Percentiles rank a stretch among this genome's conserved stretches.
Conservation (phyloP, 2,797 vertebrate genomes). For the Sandelia bainsii region DNA sequence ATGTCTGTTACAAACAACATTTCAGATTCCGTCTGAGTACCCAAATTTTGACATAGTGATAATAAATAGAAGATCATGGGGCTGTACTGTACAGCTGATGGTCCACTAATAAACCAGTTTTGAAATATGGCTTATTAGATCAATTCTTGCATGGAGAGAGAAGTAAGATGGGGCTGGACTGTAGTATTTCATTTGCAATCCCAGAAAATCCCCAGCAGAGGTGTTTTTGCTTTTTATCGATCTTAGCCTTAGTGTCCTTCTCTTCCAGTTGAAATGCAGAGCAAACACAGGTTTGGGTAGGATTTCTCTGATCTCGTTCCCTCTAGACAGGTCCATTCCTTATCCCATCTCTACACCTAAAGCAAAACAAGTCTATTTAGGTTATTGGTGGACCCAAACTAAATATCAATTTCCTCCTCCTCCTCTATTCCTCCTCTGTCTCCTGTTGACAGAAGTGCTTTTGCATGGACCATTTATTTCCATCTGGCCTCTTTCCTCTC, state of each 20-base stretch:
- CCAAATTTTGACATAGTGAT: too few species aligned
- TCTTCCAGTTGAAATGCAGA: conserved; percentile 22
- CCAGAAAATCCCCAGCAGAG: conserved; percentile 31
- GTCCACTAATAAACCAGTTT: not conserved
- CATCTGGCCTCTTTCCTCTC: conserved; percentile 50
- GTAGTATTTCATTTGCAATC: conserved; percentile 35
- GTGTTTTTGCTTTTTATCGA: conserved; percentile 34
- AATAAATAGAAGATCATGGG: not conserved
- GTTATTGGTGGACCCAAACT: conserved; percentile 57
- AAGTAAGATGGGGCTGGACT: not conserved
- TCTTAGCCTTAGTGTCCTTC: conserved; percentile 20
- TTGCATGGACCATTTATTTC: conserved; percentile 69
- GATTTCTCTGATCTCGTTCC: conserved; percentile 38
- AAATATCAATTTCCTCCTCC: conserved; percentile 61
- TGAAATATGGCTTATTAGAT: conserved; percentile 11
- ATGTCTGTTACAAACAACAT: too few species aligned
- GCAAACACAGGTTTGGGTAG: conserved; percentile 19
- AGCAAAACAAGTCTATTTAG: conserved; percentile 59
- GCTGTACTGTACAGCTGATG: not conserved
- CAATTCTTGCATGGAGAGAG: not conserved
- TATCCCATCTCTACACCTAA: conserved; percentile 27
- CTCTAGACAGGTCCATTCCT: conserved; percentile 7
- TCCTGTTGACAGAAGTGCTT: conserved; percentile 68
- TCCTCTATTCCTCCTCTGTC: conserved; percentile 31
- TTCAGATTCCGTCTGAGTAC: too few species aligned